phyloP scores from a whole-genome alignment of 2,113 vertebrate species.

The Pollachius pollachius region DNA sequence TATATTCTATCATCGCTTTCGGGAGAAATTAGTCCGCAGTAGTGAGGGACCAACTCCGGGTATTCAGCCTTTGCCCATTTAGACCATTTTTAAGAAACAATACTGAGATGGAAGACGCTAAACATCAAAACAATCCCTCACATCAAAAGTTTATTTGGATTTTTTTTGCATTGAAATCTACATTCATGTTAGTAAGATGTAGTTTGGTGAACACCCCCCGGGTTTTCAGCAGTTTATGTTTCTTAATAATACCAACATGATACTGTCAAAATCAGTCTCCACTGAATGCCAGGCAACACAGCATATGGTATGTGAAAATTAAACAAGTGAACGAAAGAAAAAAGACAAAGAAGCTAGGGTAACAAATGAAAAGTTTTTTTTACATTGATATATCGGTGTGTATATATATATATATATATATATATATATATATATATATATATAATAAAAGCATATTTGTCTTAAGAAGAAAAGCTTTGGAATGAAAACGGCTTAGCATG shows the following conservation, averaged over 20 bases:
- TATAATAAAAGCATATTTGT: constrained; percentile 70
- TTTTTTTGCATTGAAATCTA: constrained; percentile 61
- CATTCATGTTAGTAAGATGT: constrained; percentile 69
- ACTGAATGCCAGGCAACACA: constrained; percentile 31
- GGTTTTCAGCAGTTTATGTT: constrained; percentile 24
- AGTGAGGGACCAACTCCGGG: too few relatives aligned
- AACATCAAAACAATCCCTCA: constrained; percentile 5
- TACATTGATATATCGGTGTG: constrained; percentile 34
- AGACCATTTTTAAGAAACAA: not conserved
- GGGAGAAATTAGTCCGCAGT: too few relatives aligned
- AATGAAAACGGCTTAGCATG: constrained; percentile 61
- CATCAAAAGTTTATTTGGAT: constrained; percentile 40
- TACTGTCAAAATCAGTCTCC: constrained; percentile 19
- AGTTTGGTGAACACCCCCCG: constrained; percentile 51
- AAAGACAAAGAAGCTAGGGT: not conserved
- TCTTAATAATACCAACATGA: constrained; percentile 36
- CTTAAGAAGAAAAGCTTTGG: constrained; percentile 66
- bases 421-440: constrained; percentile 34
- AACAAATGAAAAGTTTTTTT: constrained; percentile 33
- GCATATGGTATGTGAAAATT: not conserved
- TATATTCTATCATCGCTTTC: too few relatives aligned
- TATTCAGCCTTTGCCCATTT: too few relatives aligned
- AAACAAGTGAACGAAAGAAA: constrained; percentile 3
- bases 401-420: constrained; percentile 19
- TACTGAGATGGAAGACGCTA: not conserved